Base-by-base conservation (phyloP, 1,140 invertebrate species). In the Sitobion miscanthi region DNA sequence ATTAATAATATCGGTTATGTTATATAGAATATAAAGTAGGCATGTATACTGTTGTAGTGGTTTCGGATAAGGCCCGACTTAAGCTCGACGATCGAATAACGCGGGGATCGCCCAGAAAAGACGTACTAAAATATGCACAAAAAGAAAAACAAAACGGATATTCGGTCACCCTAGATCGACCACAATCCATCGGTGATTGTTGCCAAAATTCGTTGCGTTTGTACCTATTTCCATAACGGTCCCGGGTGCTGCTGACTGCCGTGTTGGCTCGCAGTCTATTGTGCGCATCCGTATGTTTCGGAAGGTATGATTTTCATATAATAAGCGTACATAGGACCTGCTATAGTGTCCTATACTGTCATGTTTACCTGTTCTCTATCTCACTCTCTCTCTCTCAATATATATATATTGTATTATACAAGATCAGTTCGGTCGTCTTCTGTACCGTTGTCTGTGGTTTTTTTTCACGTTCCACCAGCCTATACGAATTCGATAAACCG, bases 181-280 rank as follows among this genome's bases (percentile, higher is more conserved):
- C n/a, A 14, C 30, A 77, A 77, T 77, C 62, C n/a, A 77, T 14
- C 14, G 62, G n/a, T 77, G 62, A 38, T 69, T n/a, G 62, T 77
- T 77, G 62, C 62, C 62, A 77, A 77, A 77, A 77, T 4, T 17
- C 30, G 30, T 77, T 17, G 30, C 30, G 62, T 35, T n/a, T 77
- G 62, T 77, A 77, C 30, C 62, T 77, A 77, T 77, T 77, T 77
- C 62, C 62, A 77, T 69, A 77, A n/a, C 62, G 62, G 62, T 77
- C 62, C 14, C 62, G 62, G 62, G 62, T 77, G 62, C 62, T n/a
- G 62, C 14, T 17, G 62, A 77, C 11, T 77, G 62, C n/a, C 6
- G 30, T n/a, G 30, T 69, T 69, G 30, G 62, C 62, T 77, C 62
- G 14, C 14, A 17, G 30, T 77, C 62, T 77, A 77, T 77, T 77